phyloP scores from a whole-genome alignment of 2,888 invertebrate species.

The Chalcis sispes region DNA sequence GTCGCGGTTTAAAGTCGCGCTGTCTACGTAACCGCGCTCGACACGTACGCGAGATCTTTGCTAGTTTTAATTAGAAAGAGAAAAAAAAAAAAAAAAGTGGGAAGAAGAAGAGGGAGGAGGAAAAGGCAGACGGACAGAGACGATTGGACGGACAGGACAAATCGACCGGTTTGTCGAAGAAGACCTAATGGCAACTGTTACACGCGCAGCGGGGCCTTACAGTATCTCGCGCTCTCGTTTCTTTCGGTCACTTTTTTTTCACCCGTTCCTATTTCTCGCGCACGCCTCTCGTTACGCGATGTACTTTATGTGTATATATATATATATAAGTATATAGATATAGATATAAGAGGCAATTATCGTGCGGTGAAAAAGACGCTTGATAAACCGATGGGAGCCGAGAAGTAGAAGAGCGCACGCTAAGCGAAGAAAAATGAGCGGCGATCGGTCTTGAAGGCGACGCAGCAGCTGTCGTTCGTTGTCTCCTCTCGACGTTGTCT shows the following conservation, averaged over 20 bases:
- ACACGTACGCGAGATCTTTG: neutral
- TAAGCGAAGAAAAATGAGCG: conserved; percentile 43
- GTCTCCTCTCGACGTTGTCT: neutral
- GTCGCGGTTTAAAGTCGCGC: no score
- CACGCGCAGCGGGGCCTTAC: conserved; percentile 8
- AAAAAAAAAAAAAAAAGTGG: conserved; percentile 34
- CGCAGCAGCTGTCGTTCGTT: neutral
- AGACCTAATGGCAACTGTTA: conserved; percentile 51
- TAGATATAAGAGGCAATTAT: no score
- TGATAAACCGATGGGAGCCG: conserved; percentile 36
- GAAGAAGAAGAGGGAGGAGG: conserved; percentile 1
- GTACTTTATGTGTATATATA: neutral
- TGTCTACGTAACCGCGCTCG: conserved; percentile 2
- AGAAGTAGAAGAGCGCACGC: neutral
- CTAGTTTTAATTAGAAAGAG: conserved; percentile 54
- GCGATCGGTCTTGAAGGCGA: conserved; percentile 51
- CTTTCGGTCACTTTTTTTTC: neutral
- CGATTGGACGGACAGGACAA: conserved; percentile 44
- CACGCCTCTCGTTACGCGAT: conserved; percentile 44
- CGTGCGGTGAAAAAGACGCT: neutral
- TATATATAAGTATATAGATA: no score
- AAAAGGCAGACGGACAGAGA: conserved; percentile 24
- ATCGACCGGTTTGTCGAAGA: conserved; percentile 57
- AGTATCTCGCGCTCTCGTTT: neutral
- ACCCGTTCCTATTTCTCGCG: neutral